Evolutionary conservation across 2,797 vertebrate species (phyloP).

Genomic region (Manis javanica): DNA sequence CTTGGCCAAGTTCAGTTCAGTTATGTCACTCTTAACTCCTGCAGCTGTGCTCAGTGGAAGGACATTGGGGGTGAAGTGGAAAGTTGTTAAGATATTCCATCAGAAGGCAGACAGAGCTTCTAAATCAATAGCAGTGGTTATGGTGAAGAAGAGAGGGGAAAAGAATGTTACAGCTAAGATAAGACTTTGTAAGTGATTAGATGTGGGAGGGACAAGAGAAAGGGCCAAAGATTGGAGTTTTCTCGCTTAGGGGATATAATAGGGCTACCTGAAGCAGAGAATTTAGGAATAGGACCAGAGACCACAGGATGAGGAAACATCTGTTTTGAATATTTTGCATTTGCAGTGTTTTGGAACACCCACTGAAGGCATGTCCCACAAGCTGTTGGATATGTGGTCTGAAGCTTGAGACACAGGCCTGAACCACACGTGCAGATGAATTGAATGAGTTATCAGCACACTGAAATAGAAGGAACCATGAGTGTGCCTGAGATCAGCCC

Average conservation of each 20-base stretch:
- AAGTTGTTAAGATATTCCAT: not conserved
- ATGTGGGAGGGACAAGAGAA: not conserved
- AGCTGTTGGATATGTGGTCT: not conserved
- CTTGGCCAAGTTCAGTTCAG: not conserved
- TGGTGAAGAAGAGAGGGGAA: not conserved
- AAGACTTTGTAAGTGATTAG: not conserved
- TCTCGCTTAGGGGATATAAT: not conserved
- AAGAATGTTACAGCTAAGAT: not conserved
- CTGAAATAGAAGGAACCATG: not conserved
- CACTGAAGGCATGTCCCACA: not conserved
- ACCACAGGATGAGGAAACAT: not conserved
- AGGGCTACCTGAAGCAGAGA: not conserved
- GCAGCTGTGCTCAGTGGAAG: not conserved
- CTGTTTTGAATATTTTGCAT: not conserved
- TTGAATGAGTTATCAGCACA: not conserved
- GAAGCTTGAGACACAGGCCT: not conserved
- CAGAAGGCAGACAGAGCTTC: not conserved
- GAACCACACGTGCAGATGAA: not conserved
- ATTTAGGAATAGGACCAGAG: not conserved
- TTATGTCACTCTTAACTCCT: not conserved
- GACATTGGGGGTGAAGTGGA: not conserved
- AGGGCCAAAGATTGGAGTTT: not conserved
- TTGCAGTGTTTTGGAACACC: not conserved
- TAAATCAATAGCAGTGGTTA: not conserved
- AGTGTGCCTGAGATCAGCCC: not conserved